These are phyloP conservation scores for Perodicticus potto DNA, from an alignment of 2,797 vertebrate genomes.

Conservation along the genomic window DNA sequence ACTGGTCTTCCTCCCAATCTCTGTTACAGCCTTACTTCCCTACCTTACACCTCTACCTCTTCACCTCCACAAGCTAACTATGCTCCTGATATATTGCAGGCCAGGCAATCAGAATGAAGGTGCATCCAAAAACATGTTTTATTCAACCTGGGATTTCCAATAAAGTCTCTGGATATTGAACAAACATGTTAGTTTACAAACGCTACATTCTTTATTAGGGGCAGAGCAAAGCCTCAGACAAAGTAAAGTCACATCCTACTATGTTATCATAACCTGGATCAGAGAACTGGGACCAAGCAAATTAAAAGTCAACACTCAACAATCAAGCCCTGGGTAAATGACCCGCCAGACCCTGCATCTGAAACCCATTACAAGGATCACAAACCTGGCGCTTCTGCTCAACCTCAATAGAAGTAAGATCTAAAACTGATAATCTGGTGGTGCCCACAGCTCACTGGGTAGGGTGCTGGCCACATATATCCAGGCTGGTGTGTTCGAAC, in stretches of 20 bases:
- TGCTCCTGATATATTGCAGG: background rate
- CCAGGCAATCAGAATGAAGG: background rate
- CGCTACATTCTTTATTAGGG: background rate
- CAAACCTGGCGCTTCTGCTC: background rate
- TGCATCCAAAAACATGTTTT: background rate
- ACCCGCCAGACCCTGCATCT: background rate
- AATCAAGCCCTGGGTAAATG: background rate
- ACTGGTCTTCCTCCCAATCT: background rate
- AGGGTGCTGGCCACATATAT: too few relatives aligned
- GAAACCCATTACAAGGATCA: background rate
- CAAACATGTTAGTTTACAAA: conserved; percentile 32
- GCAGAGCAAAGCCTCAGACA: background rate
- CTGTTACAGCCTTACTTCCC: background rate
- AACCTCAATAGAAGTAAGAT: background rate
- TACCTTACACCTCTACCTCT: background rate
- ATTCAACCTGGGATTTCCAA: background rate
- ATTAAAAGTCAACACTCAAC: background rate
- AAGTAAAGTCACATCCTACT: background rate
- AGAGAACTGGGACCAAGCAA: conserved; percentile 30
- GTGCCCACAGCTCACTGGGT: too few relatives aligned
- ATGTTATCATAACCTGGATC: background rate
- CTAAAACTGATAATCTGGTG: background rate
- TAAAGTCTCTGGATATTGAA: background rate
- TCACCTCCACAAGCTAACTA: background rate
- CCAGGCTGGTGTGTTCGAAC: background rate